Percentiles rank a stretch among this genome's conserved stretches.
Conservation (phyloP, 2,888 invertebrate genomes). For the Cheilosia vulpina region DNA sequence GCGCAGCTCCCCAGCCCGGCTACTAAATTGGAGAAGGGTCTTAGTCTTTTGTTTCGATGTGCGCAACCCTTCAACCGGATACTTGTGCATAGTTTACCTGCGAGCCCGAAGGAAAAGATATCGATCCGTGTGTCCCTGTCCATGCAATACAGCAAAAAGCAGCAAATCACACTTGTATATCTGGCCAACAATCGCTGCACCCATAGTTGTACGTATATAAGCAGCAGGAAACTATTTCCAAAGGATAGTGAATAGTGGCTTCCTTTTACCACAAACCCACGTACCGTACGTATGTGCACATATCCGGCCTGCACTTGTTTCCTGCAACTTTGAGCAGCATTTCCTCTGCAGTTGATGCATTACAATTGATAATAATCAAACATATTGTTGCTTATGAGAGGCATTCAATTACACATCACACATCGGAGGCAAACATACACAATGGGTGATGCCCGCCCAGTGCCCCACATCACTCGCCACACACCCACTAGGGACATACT, state of each 20-base stretch:
- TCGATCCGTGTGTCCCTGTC: conserved; percentile 47
- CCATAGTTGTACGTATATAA: background rate
- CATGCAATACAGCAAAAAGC: conserved; percentile 35
- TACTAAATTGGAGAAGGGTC: background rate
- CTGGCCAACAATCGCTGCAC: background rate
- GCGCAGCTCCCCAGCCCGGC: background rate
- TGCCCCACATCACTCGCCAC: background rate
- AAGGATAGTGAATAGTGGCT: conserved; percentile 68
- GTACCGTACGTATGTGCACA: conserved; percentile 31
- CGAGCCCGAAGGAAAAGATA: conserved; percentile 29
- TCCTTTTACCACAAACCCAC: conserved; percentile 63
- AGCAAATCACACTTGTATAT: conserved; percentile 38
- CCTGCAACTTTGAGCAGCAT: conserved; percentile 68
- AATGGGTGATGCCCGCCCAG: conserved; percentile 9
- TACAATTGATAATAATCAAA: conserved; percentile 74
- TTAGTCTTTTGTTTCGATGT: conserved; percentile 40
- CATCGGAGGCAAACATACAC: conserved; percentile 49
- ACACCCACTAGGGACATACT: background rate
- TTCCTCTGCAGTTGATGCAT: conserved; percentile 67
- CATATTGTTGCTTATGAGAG: conserved; percentile 72
- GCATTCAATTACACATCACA: conserved; percentile 69
- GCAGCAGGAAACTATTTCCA: conserved; percentile 62
- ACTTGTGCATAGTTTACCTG: conserved; percentile 56
- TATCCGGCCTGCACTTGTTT: conserved; percentile 70
- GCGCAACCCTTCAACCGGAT: conserved; percentile 25